Evolutionary conservation across 2,797 vertebrate species (phyloP), one percentile per base, ranked within the genome.

Genomic region (Vultur gryphus): DNA sequence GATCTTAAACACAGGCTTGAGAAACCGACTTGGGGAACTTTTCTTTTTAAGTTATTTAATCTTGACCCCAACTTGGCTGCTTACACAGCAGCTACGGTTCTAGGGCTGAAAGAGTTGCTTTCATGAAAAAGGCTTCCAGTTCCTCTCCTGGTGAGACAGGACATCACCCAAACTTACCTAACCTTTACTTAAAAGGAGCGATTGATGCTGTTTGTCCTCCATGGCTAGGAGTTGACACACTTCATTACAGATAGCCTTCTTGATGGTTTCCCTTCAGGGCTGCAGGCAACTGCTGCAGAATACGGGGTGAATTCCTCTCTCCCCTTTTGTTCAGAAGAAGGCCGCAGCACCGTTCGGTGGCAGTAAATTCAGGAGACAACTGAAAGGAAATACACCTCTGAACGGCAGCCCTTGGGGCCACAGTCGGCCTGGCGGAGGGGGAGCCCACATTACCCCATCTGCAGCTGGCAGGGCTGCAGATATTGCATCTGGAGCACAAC

Each of bases 361-460:
- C 57, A 49, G 26, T n/a, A 52, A 66, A 58, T 72, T 76, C 10
- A 2, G 6, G 44, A 79, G 51, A 65, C 25, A 66, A 8, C 29
- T 0, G 0, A 19, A 76, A 88, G 29, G 62, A 79, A 84, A 52
- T 17, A 16, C 3, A 10, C 10, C 7, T 35, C 28, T 18, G 54
- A 61, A n/a, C 0, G 12, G 51, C 62, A 85, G 33, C n/a, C 67
- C 49, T 67, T 9, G 6, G 54, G n/a, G 54, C 10, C 16, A 41
- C 28, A 29, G 28, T 5, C 2, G 2, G 9, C 54, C 44, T 49
- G 21, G 75, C 4, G 3, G 41, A 31, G 31, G 44, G 31, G 14
- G 12, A 55, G 39, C 54, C 14, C 0, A 0, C 3, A 6, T 57
- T 66, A 84, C 15, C 35, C 19, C 16, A 10, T 33, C 31, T 65